Evolutionary conservation across 2,113 vertebrate genomes (phyloP), one percentile per base, ranked within the genome.

Genomic region (Brachyhypopomus occidentalis): DNA sequence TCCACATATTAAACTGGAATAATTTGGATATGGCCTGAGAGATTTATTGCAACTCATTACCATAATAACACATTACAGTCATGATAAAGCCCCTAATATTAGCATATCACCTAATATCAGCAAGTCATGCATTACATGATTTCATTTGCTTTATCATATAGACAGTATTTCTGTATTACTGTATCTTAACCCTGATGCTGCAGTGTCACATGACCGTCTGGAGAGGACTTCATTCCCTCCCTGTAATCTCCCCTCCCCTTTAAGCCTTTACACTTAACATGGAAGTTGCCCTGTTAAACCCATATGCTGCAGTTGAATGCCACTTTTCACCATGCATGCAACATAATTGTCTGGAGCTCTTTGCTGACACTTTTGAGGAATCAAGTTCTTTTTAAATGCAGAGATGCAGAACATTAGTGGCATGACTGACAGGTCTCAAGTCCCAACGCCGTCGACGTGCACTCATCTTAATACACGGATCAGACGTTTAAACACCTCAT

Each of bases 41-140:
- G 84, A 85, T 82, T 79, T 75, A 82, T 79, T 78, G 34, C 58
- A 20, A 17, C 38, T 71, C 72, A 85, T 85, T 85, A 83, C 41
- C 80, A 85, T 85, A 83, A 85, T 85, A 83, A 85, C 80, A 79
- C 84, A 82, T 82, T 71, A 79, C 66, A 63, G 69, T 60, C 16
- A 27, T 19, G 59, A 77, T 72, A 80, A 77, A 85, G 76, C 69
- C 59, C 67, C 45, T 79, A 67, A 82, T 76, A 79, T 82, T n/a
- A 64, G 55, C 20, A 41, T 20, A 74, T 64, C 66, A 67, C 60
- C 45, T 52, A 52, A 52, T 52, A 52, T 52, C 12, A 14, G 81
- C 72, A 4, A 22, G 73, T 64, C 58, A 11, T 59, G 60, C 58
- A 45, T 75, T 75, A 82, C 64, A 77, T 52, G 63, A 75, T 73